Evolutionary conservation across 2,113 vertebrate species (phyloP), one percentile per base, ranked within the genome.

Genomic region (Saimiri boliviensis): DNA sequence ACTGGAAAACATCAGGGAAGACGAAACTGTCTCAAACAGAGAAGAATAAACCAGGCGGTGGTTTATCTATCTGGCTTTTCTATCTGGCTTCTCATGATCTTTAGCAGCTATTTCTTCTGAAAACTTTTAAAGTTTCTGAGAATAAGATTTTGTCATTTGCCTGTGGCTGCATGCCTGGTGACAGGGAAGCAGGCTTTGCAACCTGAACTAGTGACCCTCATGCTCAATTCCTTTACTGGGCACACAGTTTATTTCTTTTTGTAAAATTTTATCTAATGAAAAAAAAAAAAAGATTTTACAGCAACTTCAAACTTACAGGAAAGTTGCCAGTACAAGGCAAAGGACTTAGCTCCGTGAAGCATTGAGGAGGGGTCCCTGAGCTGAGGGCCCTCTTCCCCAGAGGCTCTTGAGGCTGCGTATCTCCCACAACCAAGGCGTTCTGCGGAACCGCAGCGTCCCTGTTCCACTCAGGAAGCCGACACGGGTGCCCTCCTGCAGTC

Each of bases 111-210:
- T 25, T 52, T 80, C 27, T 40, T 52, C 35, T 52, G 56, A 32
- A 68, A 66, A 42, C 27, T 56, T 56, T 45, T 2, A 12, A 52
- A 25, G 23, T 25, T 10, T 27, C n/a, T 14, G 4, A 27, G 32
- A 56, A 37, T 27, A 58, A 58, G 30, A 86, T 17, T 30, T 56
- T 47, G 30, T 6, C n/a, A 27, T 56, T 23, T 58, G 60, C 47
- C 1, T 0, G 10, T 8, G 32, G n/a, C 5, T 1, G 16, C 0
- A 7, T 0, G 25, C 45, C 16, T 42, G 8, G 23, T 37, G 9
- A 16, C 6, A 17, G 27, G 2, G 16, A 47, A 40, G 19, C 4
- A 5, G 3, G 0, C 74, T 21, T 66, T 32, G 23, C 11, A 8
- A 11, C 49, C 10, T 17, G 60, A 80, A 10, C 9, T 12, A 6